Base-by-base conservation (phyloP, 2,888 invertebrate species). In the Macropis europaea region DNA sequence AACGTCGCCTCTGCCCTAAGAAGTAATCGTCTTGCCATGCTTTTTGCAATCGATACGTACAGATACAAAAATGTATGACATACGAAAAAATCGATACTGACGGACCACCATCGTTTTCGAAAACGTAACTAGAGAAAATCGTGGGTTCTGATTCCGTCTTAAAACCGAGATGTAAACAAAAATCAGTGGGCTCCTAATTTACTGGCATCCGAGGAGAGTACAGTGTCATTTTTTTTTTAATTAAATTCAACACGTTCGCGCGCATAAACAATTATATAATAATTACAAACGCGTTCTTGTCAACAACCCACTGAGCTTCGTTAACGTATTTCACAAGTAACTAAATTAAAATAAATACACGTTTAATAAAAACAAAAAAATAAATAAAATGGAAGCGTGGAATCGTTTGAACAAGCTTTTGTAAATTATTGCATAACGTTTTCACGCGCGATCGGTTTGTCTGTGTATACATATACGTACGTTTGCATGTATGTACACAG, bases 21-120 rank as follows among this genome's bases (percentile, higher is more conserved):
- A 76, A 76, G 68, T 60, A 73, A 72, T 30, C 11, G 52, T 64
- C 72, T n/a, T 53, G 62, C 36, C 62, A 76, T 73, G 67, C 53
- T 74, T n/a, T n/a, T n/a, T 74, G 61, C 56, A 69, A 69, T 56
- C 63, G 57, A 68, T 73, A 62, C n/a, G n/a, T n/a, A n/a, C n/a
- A n/a, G n/a, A 63, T 79, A 76, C 60, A 77, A 77, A 80, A 73
- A 67, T 53, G 9, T 50, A n/a, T n/a, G n/a, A n/a, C 43, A 36
- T 69, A 66, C 68, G 60, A 54, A 68, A 77, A 75, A 47, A n/a
- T 40, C 5, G 48, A 48, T 57, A 59, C 34, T 48, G 26, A 53
- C 36, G 48, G 15, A 26, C 17, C 19, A 56, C 43, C 45, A 5
- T 52, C 15, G 7, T 30, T 61, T 40, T n/a, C n/a, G n/a, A n/a